These are phyloP conservation scores for Cyaniris semiargus DNA, from an alignment of 2,888 invertebrate species.

Conservation along the genomic window DNA sequence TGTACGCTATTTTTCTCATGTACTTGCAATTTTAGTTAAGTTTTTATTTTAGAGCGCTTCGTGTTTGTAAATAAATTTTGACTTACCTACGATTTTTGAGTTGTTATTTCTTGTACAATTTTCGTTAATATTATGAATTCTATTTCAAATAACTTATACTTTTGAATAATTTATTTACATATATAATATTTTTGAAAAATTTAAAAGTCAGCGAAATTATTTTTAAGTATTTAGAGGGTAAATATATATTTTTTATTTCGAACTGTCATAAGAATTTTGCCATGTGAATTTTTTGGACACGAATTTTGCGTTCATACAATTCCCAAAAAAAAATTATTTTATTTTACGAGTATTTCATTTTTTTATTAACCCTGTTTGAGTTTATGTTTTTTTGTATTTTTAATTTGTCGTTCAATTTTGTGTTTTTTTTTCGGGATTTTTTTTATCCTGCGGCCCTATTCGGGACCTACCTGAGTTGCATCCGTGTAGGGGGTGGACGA, in stretches of 20 bases:
- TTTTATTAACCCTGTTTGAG: neutral
- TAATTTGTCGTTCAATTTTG: neutral
- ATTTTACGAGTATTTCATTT: too few relatives aligned
- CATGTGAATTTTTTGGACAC: neutral
- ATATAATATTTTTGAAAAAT: neutral
- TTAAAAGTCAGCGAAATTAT: neutral
- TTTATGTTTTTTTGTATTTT: neutral
- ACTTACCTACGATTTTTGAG: neutral
- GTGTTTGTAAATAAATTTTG: neutral
- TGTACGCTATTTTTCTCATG: neutral
- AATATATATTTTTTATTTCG: neutral
- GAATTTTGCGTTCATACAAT: neutral
- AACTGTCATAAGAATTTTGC: neutral
- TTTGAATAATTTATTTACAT: neutral
- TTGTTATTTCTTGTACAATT: neutral
- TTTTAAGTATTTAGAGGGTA: neutral
- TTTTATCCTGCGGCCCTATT: slow-evolving; percentile 23
- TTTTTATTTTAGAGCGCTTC: neutral
- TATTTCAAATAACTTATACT: neutral
- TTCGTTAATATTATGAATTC: neutral
- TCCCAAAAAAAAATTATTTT: neutral
- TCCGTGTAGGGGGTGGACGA: slow-evolving; percentile 98
- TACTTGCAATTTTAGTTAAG: neutral
- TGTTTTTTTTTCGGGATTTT: too few relatives aligned
- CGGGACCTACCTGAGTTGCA: slow-evolving; percentile 94